Percentiles rank a stretch among this genome's conserved stretches.
These are phyloP conservation scores for Rhynchophorus ferrugineus DNA, from an alignment of 1,140 invertebrate genomes.

Conservation along the genomic window DNA sequence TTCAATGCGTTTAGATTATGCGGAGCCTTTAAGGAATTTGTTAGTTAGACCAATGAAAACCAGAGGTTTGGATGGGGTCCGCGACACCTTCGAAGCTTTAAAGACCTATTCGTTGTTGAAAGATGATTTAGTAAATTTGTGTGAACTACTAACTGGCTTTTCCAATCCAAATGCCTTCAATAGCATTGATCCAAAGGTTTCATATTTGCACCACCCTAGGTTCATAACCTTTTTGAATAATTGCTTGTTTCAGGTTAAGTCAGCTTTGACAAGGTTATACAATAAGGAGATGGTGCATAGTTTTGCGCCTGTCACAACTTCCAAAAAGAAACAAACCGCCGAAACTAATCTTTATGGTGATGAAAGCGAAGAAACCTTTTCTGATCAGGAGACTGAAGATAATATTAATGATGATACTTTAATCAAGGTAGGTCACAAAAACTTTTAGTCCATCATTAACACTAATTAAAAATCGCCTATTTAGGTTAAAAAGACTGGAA, in stretches of 20 bases:
- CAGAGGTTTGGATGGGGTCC: constrained; percentile 63
- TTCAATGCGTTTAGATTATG: constrained; percentile 77
- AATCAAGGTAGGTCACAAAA: constrained; percentile 58
- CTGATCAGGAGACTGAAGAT: constrained; percentile 48
- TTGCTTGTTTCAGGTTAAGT: constrained; percentile 60
- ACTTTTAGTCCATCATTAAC: too few species aligned
- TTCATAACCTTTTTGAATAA: constrained; percentile 5
- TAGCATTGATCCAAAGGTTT: constrained; percentile 70
- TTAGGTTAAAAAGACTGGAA: too few species aligned
- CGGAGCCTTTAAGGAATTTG: constrained; percentile 59
- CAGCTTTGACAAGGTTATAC: constrained; percentile 84
- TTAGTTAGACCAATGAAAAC: constrained; percentile 67
- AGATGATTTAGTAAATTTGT: constrained; percentile 84
- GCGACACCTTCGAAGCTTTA: constrained; percentile 67
- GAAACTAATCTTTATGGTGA: constrained; percentile 42
- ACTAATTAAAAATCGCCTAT: too few species aligned
- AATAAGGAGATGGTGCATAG: constrained; percentile 73
- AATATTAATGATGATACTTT: constrained; percentile 64
- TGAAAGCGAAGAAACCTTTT: constrained; percentile 41
- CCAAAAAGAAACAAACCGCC: constrained; percentile 51
- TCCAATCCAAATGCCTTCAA: constrained; percentile 63
- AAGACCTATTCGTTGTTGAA: constrained; percentile 76
- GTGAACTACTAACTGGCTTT: constrained; percentile 81
- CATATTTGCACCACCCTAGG: neutral
- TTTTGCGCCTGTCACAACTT: constrained; percentile 59